These are phyloP conservation scores for Neodiprion lecontei DNA, from an alignment of 1,140 invertebrate species.

Conservation along the genomic window DNA sequence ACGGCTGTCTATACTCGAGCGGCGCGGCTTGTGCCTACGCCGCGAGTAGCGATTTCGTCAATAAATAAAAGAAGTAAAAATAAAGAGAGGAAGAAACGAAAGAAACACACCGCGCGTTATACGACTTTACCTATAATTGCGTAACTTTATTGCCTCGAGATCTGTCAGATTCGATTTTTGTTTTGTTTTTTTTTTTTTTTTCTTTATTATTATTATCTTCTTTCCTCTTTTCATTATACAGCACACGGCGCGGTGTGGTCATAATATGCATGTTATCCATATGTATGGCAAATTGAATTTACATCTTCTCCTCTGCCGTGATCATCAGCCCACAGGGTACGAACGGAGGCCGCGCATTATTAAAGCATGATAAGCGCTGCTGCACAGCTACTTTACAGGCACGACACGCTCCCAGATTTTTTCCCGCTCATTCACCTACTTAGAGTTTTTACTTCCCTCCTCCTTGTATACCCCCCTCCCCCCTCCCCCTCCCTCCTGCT, in stretches of 20 bases:
- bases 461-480: constrained; percentile 37
- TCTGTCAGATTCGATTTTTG: too few species aligned
- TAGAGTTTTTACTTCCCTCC: constrained; percentile 19
- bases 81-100: background rate
- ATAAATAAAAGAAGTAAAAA: background rate
- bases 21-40: background rate
- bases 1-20: background rate
- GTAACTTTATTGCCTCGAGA: background rate
- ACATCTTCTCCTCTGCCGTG: too few species aligned
- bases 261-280: too few species aligned
- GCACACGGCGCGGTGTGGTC: too few species aligned
- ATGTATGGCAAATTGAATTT: too few species aligned
- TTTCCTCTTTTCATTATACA: too few species aligned
- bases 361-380: too few species aligned
- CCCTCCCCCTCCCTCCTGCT: constrained; percentile 3
- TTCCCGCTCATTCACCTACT: constrained; percentile 4
- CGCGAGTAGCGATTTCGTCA: background rate
- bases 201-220: too few species aligned
- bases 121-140: background rate
- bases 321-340: too few species aligned
- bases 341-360: too few species aligned
- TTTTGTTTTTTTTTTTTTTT: too few species aligned
- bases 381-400: too few species aligned
- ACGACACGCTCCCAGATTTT: background rate
- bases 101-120: background rate